A percentile compares a stretch with the other conserved stretches of the same genome.
These are phyloP conservation scores for Cacatua alba DNA, from an alignment of 2,113 vertebrate species.

Conservation along the genomic window DNA sequence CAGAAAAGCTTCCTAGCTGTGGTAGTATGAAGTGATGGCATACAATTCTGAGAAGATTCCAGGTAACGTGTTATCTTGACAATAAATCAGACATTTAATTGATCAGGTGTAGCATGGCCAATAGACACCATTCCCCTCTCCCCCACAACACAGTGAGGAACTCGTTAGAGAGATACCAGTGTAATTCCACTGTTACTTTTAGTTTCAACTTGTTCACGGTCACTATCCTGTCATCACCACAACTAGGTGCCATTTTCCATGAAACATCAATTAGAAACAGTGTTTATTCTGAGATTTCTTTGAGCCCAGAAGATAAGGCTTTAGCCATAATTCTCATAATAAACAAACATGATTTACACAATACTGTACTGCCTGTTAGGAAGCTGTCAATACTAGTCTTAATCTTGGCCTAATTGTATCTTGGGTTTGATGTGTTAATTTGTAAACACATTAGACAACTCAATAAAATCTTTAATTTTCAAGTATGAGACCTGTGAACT, in stretches of 20 bases:
- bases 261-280: neutral
- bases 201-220: neutral
- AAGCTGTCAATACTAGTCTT: neutral
- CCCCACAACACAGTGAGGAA: neutral
- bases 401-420: neutral
- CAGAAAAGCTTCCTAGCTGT: neutral
- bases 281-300: neutral
- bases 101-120: neutral
- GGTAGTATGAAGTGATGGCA: neutral
- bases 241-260: neutral
- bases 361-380: neutral
- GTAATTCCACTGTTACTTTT: neutral
- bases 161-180: neutral
- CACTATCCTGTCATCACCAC: neutral
- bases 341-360: neutral
- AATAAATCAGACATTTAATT: neutral
- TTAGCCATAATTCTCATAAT: neutral
- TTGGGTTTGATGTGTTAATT: slow-evolving; percentile 1
- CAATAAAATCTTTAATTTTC: slow-evolving; percentile 35
- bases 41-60: neutral
- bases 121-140: neutral
- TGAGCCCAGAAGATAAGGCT: neutral
- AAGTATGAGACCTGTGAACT: neutral
- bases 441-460: slow-evolving; percentile 21
- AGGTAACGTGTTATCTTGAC: neutral